Base-by-base conservation (phyloP, 2,113 vertebrate species). In the Elachura formosa region DNA sequence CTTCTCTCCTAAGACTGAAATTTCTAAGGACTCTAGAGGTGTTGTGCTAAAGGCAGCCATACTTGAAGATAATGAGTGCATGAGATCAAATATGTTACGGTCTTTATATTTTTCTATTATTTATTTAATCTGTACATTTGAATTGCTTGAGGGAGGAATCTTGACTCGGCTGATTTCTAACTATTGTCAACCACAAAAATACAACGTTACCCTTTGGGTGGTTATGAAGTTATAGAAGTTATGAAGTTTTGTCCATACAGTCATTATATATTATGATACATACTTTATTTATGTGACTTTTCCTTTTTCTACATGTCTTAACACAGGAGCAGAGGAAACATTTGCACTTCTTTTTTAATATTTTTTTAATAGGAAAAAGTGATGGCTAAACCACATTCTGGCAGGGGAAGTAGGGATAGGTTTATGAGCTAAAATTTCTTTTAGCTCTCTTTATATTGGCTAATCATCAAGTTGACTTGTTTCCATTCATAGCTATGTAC, bases 301-400 rank as follows among this genome's bases (percentile, higher is more conserved):
- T 84, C 77, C 49, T 91, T 43, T 58, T 96, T 40, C 38, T 91
- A 8, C 55, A 69, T 61, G 77, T 66, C 19, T 96, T 87, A 79
- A 87, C 66, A 71, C 26, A 91, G 81, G 66, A 94, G 61, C 62
- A 90, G 89, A 91, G 71, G 89, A 95, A 94, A 94, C 66, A 89
- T 95, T 94, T 95, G 15, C 80, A 68, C 68, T 62, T 55, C 11
- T 81, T 72, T 45, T 56, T 72, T 66, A 68, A 64, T 41, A n/a
- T 36, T 64, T 49, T 69, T 23, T 45, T 12, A 12, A 24, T 93
- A 85, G 84, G 95, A 96, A 96, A 94, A 97, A 66, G 21, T 95
- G 89, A 96, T 96, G 89, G 55, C 55, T 93, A 91, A 96, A 94
- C 74, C 96, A 94, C 56, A 71, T 87, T 69, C 95, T 95, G 91